phyloP scores from a whole-genome alignment of 2,113 vertebrate genomes.

The Ptilorrhoa leucosticta region DNA sequence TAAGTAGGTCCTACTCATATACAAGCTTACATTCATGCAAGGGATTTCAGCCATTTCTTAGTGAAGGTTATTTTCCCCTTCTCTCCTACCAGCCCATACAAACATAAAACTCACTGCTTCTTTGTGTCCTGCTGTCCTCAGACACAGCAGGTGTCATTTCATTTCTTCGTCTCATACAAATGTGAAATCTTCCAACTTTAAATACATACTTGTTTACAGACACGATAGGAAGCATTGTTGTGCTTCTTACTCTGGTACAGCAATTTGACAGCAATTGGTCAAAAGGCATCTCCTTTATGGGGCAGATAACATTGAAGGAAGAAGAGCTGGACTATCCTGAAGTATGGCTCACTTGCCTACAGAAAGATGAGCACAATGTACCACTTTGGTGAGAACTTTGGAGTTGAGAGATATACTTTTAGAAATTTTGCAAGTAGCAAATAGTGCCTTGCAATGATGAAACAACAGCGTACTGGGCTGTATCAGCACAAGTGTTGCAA shows the following conservation, averaged over 20 bases:
- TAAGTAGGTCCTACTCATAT: not conserved
- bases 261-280: not conserved
- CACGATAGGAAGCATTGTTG: not conserved
- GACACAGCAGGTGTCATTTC: not conserved
- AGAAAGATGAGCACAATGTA: not conserved
- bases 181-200: not conserved
- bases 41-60: not conserved
- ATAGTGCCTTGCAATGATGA: not conserved
- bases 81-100: not conserved
- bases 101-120: not conserved
- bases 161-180: not conserved
- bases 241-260: not conserved
- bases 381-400: not conserved
- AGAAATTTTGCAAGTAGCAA: not conserved
- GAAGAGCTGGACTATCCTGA: not conserved
- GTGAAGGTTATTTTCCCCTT: not conserved
- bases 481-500: not conserved
- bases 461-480: not conserved
- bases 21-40: not conserved
- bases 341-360: not conserved
- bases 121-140: not conserved
- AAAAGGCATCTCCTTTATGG: not conserved
- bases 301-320: not conserved
- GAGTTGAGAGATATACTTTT: not conserved
- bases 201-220: not conserved